Conservation (phyloP, 2,797 vertebrate species). For the Eupleurogrammus muticus region DNA sequence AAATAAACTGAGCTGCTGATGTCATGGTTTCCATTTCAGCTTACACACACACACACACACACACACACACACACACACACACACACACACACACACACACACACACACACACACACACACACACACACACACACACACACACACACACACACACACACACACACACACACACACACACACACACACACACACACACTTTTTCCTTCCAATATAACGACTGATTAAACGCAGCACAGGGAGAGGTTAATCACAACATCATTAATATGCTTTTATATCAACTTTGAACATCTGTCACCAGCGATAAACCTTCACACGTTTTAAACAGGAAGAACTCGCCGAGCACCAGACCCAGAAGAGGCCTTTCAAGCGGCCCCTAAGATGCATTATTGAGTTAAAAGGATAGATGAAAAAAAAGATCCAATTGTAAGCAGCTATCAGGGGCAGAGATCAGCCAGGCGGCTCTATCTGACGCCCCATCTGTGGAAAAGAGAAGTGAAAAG, state of each 20-base stretch:
- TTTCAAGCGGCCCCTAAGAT: slow-evolving; percentile 61
- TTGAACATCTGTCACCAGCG: slow-evolving; percentile 67
- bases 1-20: slow-evolving; percentile 42
- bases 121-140: no score
- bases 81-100: no score
- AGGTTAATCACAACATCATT: slow-evolving; percentile 66
- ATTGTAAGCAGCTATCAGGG: slow-evolving; percentile 81
- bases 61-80: no score
- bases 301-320: slow-evolving; percentile 76
- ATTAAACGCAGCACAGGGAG: slow-evolving; percentile 13
- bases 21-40: slow-evolving; percentile 36
- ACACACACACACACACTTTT: no score
- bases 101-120: no score
- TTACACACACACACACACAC: slow-evolving; percentile 11
- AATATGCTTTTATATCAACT: slow-evolving; percentile 66
- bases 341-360: slow-evolving; percentile 58
- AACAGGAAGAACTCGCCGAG: slow-evolving; percentile 78
- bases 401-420: slow-evolving; percentile 81
- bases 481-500: slow-evolving; percentile 83
- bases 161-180: no score
- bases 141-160: no score
- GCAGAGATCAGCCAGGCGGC: slow-evolving; percentile 79
- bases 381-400: slow-evolving; percentile 82
- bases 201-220: not conserved
- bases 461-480: slow-evolving; percentile 84